Percentiles rank a stretch among this genome's conserved stretches.
phyloP scores from a whole-genome alignment of 2,888 invertebrate species.

The Bhutanitis thaidina region DNA sequence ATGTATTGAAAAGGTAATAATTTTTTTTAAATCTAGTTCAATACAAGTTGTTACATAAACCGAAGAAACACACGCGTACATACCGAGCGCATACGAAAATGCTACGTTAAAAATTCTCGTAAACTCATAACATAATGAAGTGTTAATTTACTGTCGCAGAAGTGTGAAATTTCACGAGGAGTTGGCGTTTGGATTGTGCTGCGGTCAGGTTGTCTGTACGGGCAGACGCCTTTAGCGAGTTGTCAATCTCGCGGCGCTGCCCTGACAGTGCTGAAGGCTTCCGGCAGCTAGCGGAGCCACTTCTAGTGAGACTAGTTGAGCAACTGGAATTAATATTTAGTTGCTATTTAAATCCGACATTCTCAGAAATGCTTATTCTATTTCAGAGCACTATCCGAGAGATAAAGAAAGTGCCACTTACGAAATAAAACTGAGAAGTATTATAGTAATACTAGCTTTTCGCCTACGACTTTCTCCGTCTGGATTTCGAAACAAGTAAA shows the following conservation, averaged over 20 bases:
- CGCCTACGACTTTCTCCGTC: too few relatives aligned
- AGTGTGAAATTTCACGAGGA: slow-evolving; percentile 43
- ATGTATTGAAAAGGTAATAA: too few relatives aligned
- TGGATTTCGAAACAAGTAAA: too few relatives aligned
- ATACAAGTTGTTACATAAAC: background rate
- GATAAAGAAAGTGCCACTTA: too few relatives aligned
- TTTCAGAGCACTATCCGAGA: too few relatives aligned
- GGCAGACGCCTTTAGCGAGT: slow-evolving; percentile 36
- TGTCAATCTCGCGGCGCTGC: slow-evolving; percentile 46
- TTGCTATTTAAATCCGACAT: background rate
- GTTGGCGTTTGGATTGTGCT: slow-evolving; percentile 32
- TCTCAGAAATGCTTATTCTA: background rate
- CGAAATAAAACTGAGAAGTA: too few relatives aligned
- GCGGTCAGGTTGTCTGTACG: slow-evolving; percentile 14
- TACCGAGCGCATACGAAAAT: background rate
- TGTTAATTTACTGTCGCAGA: slow-evolving; percentile 23
- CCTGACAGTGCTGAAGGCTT: slow-evolving; percentile 37
- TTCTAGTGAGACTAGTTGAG: background rate
- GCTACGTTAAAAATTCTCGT: background rate
- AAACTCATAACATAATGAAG: slow-evolving; percentile 3
- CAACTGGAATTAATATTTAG: slow-evolving; percentile 8
- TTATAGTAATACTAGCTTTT: too few relatives aligned
- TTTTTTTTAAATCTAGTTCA: background rate
- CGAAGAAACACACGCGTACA: background rate
- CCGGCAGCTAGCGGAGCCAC: slow-evolving; percentile 43